These are phyloP conservation scores for Tenthredo amoena DNA, from an alignment of 2,888 invertebrate species.

Conservation along the genomic window DNA sequence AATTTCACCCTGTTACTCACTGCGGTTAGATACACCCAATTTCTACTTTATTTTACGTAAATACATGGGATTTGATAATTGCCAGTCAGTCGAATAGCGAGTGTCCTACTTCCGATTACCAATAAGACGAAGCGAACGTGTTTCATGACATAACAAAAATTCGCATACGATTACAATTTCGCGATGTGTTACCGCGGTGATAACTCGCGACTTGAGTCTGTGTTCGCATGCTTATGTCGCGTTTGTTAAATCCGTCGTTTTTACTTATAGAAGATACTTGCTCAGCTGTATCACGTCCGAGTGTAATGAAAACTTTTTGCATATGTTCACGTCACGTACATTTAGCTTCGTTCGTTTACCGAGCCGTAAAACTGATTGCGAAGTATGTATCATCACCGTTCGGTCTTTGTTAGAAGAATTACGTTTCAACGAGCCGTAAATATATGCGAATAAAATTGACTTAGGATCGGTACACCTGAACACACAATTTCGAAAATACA, in stretches of 20 bases:
- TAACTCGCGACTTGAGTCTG: not conserved
- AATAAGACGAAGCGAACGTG: constrained; percentile 2
- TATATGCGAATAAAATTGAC: not conserved
- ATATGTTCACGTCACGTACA: constrained; percentile 37
- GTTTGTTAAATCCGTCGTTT: not conserved
- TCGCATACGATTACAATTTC: not conserved
- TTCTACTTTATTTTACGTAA: not conserved
- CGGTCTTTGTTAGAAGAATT: not conserved
- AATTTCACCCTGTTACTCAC: not conserved
- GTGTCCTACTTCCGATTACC: not conserved
- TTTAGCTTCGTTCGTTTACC: constrained; percentile 10
- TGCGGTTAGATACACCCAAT: not conserved
- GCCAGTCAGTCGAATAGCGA: not conserved
- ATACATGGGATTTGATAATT: not conserved
- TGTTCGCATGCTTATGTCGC: not conserved
- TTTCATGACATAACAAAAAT: not conserved
- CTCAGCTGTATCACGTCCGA: constrained; percentile 32
- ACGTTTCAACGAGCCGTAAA: not conserved
- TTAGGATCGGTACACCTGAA: not conserved
- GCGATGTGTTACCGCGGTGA: not conserved
- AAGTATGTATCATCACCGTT: not conserved
- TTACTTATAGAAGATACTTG: not conserved
- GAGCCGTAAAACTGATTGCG: not conserved
- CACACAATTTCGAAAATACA: not conserved
- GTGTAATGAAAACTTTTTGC: constrained; percentile 34